Percentiles rank a stretch among this genome's conserved stretches.
phyloP scores from a whole-genome alignment of 1,140 invertebrate genomes.

The Papilio polytes region DNA sequence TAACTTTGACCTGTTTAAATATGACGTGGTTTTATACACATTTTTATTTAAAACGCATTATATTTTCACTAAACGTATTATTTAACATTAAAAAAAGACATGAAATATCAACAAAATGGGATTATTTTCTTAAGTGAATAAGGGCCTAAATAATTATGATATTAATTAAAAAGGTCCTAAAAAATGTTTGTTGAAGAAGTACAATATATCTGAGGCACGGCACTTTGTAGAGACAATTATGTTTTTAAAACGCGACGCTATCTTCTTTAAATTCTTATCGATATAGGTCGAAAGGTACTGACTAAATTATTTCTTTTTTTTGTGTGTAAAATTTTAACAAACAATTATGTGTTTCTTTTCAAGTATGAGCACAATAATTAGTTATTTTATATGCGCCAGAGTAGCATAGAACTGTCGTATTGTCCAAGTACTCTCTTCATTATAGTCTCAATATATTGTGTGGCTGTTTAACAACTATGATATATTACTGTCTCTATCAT shows the following conservation, averaged over 20 bases:
- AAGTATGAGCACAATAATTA: neutral
- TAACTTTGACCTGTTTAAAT: neutral
- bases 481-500: neutral
- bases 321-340: too few relatives aligned
- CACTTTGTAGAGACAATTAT: neutral
- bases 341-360: too few relatives aligned
- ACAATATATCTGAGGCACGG: constrained; percentile 21
- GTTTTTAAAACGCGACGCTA: neutral
- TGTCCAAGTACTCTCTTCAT: neutral
- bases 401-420: neutral
- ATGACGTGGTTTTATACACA: neutral
- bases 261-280: neutral
- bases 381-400: neutral
- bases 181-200: constrained; percentile 7
- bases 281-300: neutral
- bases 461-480: neutral
- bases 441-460: too few relatives aligned
- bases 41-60: neutral
- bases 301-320: neutral
- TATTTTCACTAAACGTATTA: neutral
- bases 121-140: neutral
- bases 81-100: neutral
- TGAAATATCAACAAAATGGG: neutral
- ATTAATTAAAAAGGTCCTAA: constrained; percentile 12
- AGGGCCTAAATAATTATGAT: neutral